Base-by-base conservation (phyloP, 2,888 invertebrate genomes). In the Slavum lentiscoides region DNA sequence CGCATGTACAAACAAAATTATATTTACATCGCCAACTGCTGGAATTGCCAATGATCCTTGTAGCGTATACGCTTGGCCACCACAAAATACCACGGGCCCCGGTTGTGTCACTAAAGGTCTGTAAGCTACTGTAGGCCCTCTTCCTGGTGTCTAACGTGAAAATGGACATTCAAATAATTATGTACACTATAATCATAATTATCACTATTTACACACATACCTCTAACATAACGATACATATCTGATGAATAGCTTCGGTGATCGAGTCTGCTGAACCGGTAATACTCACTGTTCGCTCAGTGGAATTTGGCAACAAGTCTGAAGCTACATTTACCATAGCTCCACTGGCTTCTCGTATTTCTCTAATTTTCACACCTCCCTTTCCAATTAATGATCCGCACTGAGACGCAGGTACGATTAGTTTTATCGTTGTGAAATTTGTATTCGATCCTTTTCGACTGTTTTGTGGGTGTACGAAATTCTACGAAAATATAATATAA, bases 381-480 rank as follows among this genome's bases (percentile, higher is more conserved):
- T 99, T 99, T 87, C 99, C 99, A 88, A 99, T 99, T 86, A 99
- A 92, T 58, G 98, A 98, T 85, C 99, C 99, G 89, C 99, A 99
- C 88, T 99, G 99, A 85, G 97, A 97, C 82, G 99, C 99, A 73
- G 99, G 99, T 85, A 99, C 97, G 87, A 99, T 98, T 86, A 99
- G 92, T 84, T 98, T 92, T 86, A 99, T 91, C 19, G 97, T 96
- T 87, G 97, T 96, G 70, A 98, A 98, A 73, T 98, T 96, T 49
- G 43, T 15, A 66, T 58, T 72, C 1, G 72, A 55, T 43, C 21
- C 39, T 58, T 80, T 80, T 55, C 80, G 39, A 64, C 1, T 72
- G 66, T 43, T 80, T 80, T 80, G 80, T 23, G 39, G n/a, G n/a
- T 64, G 64, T 23, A 13, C n/a, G 1, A 30, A 55, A 72, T 72